These are phyloP conservation scores for Amphibalanus amphitrite DNA, from an alignment of 1,140 invertebrate species.

Conservation along the genomic window DNA sequence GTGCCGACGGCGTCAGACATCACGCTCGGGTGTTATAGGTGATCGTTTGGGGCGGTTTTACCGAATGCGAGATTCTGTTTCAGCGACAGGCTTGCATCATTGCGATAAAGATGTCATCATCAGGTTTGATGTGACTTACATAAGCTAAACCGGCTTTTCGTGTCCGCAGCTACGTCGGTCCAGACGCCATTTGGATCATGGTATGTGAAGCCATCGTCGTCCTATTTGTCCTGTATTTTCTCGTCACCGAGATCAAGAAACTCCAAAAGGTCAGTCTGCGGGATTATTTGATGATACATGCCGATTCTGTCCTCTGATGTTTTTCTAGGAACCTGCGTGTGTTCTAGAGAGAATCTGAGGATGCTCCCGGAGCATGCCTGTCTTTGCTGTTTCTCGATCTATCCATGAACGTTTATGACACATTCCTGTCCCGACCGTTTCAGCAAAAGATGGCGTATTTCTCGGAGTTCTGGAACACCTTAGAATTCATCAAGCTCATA, in stretches of 20 bases:
- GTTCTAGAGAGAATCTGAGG: background rate
- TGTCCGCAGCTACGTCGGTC: conserved; percentile 10
- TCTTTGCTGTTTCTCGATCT: too few relatives aligned
- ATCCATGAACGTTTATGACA: too few relatives aligned
- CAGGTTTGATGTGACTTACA: too few relatives aligned
- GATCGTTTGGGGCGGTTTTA: too few relatives aligned
- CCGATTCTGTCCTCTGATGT: background rate
- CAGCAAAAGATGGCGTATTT: conserved; percentile 28
- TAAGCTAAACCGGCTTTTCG: too few relatives aligned
- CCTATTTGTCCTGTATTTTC: conserved; percentile 11
- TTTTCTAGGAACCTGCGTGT: background rate
- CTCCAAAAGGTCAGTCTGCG: conserved; percentile 7
- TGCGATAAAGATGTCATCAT: too few relatives aligned
- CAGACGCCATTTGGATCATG: conserved; percentile 13
- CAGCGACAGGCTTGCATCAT: too few relatives aligned
- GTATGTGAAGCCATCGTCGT: conserved; percentile 12
- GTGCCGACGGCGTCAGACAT: background rate
- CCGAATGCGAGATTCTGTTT: too few relatives aligned
- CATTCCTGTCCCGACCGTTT: background rate
- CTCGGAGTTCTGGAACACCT: conserved; percentile 30
- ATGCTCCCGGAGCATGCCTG: background rate
- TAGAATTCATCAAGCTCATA: conserved; percentile 28
- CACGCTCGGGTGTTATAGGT: too few relatives aligned
- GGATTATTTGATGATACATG: too few relatives aligned
- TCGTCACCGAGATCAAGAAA: conserved; percentile 11